phyloP scores from a whole-genome alignment of 2,113 vertebrate species.

The Pseudorhombus dupliciocellatus region DNA sequence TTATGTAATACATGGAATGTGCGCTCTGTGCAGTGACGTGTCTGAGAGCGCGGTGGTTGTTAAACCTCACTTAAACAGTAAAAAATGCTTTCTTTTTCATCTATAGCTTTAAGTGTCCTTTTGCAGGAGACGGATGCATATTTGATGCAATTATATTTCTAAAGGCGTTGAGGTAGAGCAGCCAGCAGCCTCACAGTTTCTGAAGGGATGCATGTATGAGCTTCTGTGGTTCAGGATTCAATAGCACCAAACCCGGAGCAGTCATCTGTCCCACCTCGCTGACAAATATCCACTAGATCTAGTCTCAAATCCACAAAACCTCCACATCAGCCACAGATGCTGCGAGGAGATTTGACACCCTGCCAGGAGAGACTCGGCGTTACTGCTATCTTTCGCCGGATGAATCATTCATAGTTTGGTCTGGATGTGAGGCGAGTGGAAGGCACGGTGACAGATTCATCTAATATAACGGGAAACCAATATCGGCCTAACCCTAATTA shows the following conservation, averaged over 20 bases:
- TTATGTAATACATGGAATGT: slow-evolving; percentile 23
- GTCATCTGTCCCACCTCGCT: slow-evolving; percentile 15
- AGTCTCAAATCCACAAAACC: slow-evolving; percentile 5
- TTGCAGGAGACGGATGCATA: neutral
- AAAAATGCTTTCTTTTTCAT: neutral
- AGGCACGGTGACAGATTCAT: neutral
- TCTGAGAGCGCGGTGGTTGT: neutral
- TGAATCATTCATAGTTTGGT: neutral
- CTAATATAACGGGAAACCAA: neutral
- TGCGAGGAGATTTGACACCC: neutral
- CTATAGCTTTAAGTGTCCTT: neutral
- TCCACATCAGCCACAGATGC: neutral
- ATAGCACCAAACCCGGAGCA: slow-evolving; percentile 6
- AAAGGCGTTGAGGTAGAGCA: neutral
- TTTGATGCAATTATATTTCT: neutral
- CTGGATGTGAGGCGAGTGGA: neutral
- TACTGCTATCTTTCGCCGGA: neutral
- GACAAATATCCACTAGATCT: slow-evolving; percentile 5
- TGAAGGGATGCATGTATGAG: slow-evolving; percentile 30
- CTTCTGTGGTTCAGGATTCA: slow-evolving; percentile 15
- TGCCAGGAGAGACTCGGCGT: neutral
- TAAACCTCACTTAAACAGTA: neutral
- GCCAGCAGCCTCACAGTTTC: neutral
- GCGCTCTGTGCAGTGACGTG: neutral
- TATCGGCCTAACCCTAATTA: neutral